These are phyloP conservation scores for Cyanistes caeruleus DNA, from an alignment of 2,113 vertebrate species.

Conservation along the genomic window DNA sequence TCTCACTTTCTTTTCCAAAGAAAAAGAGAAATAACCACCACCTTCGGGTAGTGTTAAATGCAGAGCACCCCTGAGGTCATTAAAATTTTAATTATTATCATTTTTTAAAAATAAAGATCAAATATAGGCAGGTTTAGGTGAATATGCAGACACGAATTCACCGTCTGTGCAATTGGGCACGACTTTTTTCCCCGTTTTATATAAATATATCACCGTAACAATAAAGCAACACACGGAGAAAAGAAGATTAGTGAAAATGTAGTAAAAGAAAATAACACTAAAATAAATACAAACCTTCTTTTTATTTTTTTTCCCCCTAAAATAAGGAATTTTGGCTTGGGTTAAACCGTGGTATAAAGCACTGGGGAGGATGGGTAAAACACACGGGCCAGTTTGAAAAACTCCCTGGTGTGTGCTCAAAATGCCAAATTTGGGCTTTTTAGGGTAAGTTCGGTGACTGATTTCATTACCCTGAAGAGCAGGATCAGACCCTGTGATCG, in stretches of 20 bases:
- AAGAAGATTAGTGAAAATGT: not conserved
- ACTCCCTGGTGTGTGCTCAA: not conserved
- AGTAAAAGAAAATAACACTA: not conserved
- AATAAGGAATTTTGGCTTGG: not conserved
- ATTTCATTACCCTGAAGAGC: not conserved
- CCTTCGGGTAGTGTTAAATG: not conserved
- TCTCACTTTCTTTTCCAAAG: not conserved
- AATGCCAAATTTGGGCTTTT: not conserved
- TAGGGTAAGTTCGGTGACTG: not conserved
- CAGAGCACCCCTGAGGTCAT: not conserved
- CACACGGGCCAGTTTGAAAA: not conserved
- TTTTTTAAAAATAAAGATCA: not conserved
- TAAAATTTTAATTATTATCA: not conserved
- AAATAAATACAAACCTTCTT: not conserved
- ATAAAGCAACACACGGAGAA: not conserved
- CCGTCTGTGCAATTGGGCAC: fast-evolving
- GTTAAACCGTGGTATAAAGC: not conserved
- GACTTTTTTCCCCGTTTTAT: fast-evolving
- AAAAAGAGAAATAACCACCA: not conserved
- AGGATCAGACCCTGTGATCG: not conserved
- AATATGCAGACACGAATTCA: fast-evolving
- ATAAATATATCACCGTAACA: not conserved
- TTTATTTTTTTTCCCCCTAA: not conserved
- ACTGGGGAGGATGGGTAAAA: not conserved
- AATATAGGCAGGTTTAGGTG: not conserved